A percentile compares a stretch with the other conserved stretches of the same genome.
These are phyloP conservation scores for Acanthosepion lycidas DNA, from an alignment of 2,888 invertebrate species.

Conservation along the genomic window DNA sequence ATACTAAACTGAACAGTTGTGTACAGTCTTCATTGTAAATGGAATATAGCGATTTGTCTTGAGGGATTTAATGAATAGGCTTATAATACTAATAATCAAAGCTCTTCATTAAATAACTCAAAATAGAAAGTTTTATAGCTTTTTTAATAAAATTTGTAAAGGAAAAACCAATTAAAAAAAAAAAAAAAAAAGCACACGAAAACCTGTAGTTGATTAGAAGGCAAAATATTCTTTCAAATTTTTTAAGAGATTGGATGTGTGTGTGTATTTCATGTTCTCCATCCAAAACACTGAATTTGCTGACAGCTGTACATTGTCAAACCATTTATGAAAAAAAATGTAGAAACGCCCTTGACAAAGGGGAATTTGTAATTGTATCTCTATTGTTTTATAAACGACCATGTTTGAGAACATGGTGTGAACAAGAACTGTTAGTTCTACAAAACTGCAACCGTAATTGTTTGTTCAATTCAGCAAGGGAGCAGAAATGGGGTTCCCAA, in stretches of 20 bases:
- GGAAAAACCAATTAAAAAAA: not conserved
- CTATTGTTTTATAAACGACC: not conserved
- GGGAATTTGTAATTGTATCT: not conserved
- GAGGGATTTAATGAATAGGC: not conserved
- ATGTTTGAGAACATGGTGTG: not conserved
- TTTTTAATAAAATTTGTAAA: not conserved
- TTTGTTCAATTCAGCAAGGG: not conserved
- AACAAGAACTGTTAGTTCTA: not conserved
- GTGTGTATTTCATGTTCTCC: not conserved
- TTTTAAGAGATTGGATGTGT: slow-evolving; percentile 15
- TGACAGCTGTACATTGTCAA: not conserved
- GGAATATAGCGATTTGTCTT: not conserved
- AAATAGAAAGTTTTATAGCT: not conserved
- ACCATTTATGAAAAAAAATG: not conserved
- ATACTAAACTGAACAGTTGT: not conserved
- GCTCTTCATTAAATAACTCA: not conserved
- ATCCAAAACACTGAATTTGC: not conserved
- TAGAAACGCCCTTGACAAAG: not conserved
- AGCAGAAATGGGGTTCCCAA: not conserved
- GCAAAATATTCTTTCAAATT: not conserved
- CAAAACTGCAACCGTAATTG: not conserved
- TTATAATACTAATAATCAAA: not conserved
- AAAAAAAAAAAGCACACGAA: no score
- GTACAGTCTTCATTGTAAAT: slow-evolving; percentile 17
- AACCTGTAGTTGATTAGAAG: not conserved